Evolutionary conservation across 2,888 invertebrate species (phyloP).

Genomic region (Limnephilus marmoratus): DNA sequence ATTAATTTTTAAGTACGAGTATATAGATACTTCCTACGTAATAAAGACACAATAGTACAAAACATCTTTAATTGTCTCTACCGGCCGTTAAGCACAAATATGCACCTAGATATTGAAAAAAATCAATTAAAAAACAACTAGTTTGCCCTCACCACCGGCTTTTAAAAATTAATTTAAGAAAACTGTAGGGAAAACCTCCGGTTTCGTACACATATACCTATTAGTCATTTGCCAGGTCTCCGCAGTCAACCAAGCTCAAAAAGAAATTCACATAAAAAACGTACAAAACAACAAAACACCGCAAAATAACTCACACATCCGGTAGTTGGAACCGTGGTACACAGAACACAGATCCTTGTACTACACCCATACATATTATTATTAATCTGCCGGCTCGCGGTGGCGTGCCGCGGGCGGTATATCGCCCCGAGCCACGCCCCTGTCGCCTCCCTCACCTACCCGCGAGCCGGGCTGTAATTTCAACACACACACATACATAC

Average conservation of each 20-base stretch:
- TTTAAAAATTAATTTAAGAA: no score
- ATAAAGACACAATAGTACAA: no score
- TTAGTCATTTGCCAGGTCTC: not conserved
- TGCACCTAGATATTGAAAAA: no score
- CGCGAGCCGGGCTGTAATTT: slow-evolving; percentile 10
- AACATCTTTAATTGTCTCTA: no score
- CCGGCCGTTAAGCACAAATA: no score
- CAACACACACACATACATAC: not conserved
- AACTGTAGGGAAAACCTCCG: no score
- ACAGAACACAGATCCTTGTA: not conserved
- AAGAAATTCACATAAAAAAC: not conserved
- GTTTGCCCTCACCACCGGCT: not conserved
- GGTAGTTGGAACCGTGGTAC: not conserved
- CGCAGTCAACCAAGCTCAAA: not conserved
- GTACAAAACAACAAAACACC: not conserved
- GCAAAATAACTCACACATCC: slow-evolving; percentile 27
- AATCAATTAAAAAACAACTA: not conserved
- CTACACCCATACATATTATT: slow-evolving; percentile 13
- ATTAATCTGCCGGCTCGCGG: slow-evolving; percentile 37
- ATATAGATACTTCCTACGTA: no score
- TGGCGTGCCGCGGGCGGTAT: slow-evolving; percentile 7
- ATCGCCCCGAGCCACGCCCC: not conserved
- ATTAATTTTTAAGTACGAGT: no score
- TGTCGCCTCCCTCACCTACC: slow-evolving; percentile 61
- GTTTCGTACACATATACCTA: not conserved